phyloP scores from a whole-genome alignment of 2,113 vertebrate species.

The Coptodon rendalli region DNA sequence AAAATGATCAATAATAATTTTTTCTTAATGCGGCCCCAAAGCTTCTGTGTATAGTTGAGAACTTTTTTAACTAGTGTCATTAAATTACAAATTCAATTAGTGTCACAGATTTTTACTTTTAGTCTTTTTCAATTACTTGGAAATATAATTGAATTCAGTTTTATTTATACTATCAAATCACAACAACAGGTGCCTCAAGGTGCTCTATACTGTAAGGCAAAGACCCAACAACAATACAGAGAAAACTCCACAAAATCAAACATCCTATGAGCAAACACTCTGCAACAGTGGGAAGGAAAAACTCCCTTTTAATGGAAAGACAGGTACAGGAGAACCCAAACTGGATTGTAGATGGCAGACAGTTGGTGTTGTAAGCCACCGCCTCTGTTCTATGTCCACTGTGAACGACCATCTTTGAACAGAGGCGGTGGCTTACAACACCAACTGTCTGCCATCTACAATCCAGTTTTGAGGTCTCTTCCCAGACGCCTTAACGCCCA shows the following conservation, averaged over 20 bases:
- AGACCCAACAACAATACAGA: not conserved
- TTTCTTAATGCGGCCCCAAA: not conserved
- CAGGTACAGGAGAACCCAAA: not conserved
- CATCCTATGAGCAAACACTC: not conserved
- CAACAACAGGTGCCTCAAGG: fast-evolving
- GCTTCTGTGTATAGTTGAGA: fast-evolving
- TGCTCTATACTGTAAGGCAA: not conserved
- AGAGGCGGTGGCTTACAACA: not conserved
- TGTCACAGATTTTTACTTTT: not conserved
- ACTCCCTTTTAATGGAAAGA: not conserved
- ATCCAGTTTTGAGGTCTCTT: not conserved
- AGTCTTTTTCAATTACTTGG: fast-evolving
- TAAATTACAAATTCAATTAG: not conserved
- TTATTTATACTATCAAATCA: not conserved
- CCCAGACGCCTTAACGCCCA: not conserved
- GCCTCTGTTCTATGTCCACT: fast-evolving
- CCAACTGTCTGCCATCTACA: not conserved
- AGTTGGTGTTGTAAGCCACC: not conserved
- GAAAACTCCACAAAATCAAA: not conserved
- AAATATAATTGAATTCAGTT: fast-evolving
- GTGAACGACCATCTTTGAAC: not conserved
- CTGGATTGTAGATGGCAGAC: not conserved
- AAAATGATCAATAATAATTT: not conserved
- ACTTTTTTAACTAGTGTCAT: not conserved
- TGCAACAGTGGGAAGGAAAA: fast-evolving